Conservation (phyloP, 2,888 invertebrate genomes). For the Chelonus formosanus region DNA sequence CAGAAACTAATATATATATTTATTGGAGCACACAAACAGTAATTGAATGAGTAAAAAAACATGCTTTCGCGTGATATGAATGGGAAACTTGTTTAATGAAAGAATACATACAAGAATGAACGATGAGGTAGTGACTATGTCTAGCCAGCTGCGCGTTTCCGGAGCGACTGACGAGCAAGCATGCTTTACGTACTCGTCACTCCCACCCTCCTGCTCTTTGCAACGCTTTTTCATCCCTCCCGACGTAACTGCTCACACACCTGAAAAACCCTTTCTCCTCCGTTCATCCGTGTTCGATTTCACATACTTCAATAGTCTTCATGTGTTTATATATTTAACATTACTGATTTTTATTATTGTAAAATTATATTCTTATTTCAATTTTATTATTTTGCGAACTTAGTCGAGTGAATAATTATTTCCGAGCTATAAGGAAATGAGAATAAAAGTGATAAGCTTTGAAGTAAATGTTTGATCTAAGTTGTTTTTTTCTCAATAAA, state of each 20-base stretch:
- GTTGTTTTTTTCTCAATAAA: too few species aligned
- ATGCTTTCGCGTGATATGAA: too few species aligned
- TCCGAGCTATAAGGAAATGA: too few species aligned
- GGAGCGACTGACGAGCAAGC: constrained; percentile 50
- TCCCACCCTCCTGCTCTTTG: constrained; percentile 26
- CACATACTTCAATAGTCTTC: constrained; percentile 14
- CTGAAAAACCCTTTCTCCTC: constrained; percentile 15
- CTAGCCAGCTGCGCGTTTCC: constrained; percentile 50
- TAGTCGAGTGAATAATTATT: too few species aligned
- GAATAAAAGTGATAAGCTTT: too few species aligned
- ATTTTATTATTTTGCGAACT: too few species aligned
- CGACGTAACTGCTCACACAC: constrained; percentile 6
- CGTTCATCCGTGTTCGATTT: constrained; percentile 19
- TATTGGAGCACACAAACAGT: too few species aligned
- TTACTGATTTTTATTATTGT: too few species aligned
- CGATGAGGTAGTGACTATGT: constrained; percentile 23
- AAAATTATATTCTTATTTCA: too few species aligned
- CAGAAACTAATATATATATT: not conserved
- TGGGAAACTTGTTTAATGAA: not conserved
- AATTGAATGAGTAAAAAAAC: too few species aligned
- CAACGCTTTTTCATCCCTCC: constrained; percentile 4
- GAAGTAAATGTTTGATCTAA: too few species aligned
- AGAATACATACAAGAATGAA: constrained; percentile 7
- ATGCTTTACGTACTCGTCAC: constrained; percentile 46
- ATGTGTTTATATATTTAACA: too few species aligned